Evolutionary conservation across 2,113 vertebrate genomes (phyloP), one percentile per base, ranked within the genome.

Genomic region (Chlamydotis undulata): DNA sequence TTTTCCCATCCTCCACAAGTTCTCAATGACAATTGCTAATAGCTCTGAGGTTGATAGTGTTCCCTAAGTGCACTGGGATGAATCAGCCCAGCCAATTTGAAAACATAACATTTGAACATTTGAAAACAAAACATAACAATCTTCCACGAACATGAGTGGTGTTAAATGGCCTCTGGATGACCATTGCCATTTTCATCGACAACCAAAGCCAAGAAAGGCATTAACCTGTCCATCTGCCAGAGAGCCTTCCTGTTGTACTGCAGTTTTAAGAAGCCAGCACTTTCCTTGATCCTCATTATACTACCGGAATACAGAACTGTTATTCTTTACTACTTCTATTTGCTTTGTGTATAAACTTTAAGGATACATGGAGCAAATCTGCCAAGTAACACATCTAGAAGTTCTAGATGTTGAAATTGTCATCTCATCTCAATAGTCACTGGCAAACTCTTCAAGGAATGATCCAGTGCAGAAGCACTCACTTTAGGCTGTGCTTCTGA

Each of bases 1-100:
- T 96, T 95, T 92, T 87, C 83, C 29, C 73, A 83, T 87, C 80
- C 73, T 84, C 89, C 64, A 47, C 19, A 77, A n/a, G 39, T 83
- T 92, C 55, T 77, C 60, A 33, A 8, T 70, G 80, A 84, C 78
- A 81, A 88, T 47, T 83, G 25, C 43, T 90, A 91, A 89, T 81
- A 87, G 59, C 76, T 93, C 67, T 70, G 76, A 83, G 43, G 41
- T 59, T 89, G 68, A 90, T 83, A 39, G 18, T 83, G 45, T 75
- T 90, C 45, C 53, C 39, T 85, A 64, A 90, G 85, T 79, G 50
- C 45, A 41, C 67, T 85, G 35, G 67, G 78, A 92, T 74, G 68
- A 89, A 95, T 90, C 86, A 97, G 31, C 64, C 35, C 31, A 41
- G 33, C 23, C 60, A 75, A 35, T 81, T 9, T 83, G n/a, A 90